These are phyloP conservation scores for Gymnothorax reevesii DNA, from an alignment of 2,797 vertebrate species.

Conservation along the genomic window DNA sequence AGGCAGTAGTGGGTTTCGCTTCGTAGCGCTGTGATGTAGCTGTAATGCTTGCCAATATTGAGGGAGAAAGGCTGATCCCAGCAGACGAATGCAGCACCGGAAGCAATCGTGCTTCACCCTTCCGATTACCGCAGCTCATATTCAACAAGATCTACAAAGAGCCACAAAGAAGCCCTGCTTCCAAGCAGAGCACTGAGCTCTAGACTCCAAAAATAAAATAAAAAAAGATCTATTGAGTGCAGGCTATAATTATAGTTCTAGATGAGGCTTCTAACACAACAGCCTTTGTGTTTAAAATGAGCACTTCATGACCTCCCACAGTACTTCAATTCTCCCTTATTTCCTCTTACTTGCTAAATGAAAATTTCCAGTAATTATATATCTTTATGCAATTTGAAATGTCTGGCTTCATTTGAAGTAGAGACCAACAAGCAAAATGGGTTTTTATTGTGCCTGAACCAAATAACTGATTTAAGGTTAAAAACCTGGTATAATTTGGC, in stretches of 20 bases:
- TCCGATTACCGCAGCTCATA: not conserved
- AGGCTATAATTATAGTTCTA: not conserved
- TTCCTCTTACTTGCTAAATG: conserved; percentile 13
- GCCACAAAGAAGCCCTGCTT: not conserved
- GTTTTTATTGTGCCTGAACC: not conserved
- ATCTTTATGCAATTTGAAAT: conserved; percentile 9
- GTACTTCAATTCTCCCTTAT: not conserved
- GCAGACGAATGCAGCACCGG: not conserved
- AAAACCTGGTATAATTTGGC: not conserved
- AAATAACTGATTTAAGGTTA: not conserved
- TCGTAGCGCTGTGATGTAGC: not conserved
- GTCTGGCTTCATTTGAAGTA: conserved; percentile 12
- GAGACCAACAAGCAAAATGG: not conserved
- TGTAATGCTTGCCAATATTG: not conserved
- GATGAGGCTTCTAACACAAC: not conserved
- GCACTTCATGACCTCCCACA: not conserved
- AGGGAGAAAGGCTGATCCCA: not conserved
- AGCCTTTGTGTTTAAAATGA: conserved; percentile 1
- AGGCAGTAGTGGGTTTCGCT: not conserved
- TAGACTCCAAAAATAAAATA: not conserved
- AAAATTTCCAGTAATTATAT: conserved; percentile 15
- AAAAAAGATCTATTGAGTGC: not conserved
- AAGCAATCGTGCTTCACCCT: not conserved
- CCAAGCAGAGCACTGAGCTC: not conserved
- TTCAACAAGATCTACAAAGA: conserved; percentile 3